These are phyloP conservation scores for Eupleurogrammus muticus DNA, from an alignment of 2,797 vertebrate species.

Conservation along the genomic window DNA sequence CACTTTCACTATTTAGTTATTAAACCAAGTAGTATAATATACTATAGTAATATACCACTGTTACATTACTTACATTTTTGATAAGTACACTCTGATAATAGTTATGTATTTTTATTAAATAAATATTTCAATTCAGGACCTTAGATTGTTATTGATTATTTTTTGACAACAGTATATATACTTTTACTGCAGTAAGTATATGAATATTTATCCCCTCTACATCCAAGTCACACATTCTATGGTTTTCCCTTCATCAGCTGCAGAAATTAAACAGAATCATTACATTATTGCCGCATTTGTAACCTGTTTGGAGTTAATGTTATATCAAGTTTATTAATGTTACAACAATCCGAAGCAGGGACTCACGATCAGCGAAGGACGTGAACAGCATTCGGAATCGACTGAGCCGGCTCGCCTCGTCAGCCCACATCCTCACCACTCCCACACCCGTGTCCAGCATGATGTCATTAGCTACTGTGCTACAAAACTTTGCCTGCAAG, in stretches of 20 bases:
- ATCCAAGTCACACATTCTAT: background rate
- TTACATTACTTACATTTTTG: too few relatives aligned
- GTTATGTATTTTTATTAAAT: too few relatives aligned
- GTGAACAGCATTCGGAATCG: conserved; percentile 95
- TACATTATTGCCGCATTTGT: background rate
- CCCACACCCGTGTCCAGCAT: conserved; percentile 89
- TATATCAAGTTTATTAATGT: too few relatives aligned
- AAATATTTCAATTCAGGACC: too few relatives aligned
- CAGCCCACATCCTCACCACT: conserved; percentile 95
- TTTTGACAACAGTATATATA: too few relatives aligned
- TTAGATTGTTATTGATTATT: too few relatives aligned
- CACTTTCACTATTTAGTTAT: too few relatives aligned
- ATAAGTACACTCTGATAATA: too few relatives aligned
- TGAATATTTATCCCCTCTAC: too few relatives aligned
- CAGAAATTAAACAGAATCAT: background rate
- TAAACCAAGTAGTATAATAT: too few relatives aligned
- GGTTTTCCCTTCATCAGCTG: background rate
- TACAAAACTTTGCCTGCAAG: conserved; percentile 93
- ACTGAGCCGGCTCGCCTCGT: conserved; percentile 93
- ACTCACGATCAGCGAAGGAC: conserved; percentile 94
- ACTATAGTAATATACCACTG: too few relatives aligned
- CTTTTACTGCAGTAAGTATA: too few relatives aligned
- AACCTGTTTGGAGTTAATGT: conserved; percentile 1
- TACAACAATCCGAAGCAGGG: conserved; percentile 4
- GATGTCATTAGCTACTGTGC: conserved; percentile 94